These are phyloP conservation scores for Poeciliopsis turneri DNA, from an alignment of 2,797 vertebrate genomes.

Conservation along the genomic window DNA sequence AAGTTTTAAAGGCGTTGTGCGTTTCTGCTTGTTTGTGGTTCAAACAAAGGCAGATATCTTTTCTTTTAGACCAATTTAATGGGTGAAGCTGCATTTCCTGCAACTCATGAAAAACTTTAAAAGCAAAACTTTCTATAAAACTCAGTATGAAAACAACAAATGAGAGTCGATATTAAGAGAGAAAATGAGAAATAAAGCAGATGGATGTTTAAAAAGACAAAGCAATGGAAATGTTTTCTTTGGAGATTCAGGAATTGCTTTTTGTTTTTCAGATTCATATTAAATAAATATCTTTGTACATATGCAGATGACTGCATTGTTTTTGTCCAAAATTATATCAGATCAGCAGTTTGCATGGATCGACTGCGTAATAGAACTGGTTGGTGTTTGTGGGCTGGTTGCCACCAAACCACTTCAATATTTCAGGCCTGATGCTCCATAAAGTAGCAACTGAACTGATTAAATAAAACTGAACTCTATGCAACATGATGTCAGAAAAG, in stretches of 20 bases:
- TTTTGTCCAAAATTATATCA: constrained; percentile 5
- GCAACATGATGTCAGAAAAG: constrained; percentile 29
- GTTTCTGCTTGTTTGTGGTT: not conserved
- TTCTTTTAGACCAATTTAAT: not conserved
- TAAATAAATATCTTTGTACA: not conserved
- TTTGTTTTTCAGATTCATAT: not conserved
- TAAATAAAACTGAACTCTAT: constrained; percentile 8
- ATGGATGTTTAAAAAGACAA: constrained; percentile 13
- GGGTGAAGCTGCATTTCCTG: not conserved
- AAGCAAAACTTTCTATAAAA: not conserved
- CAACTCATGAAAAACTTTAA: not conserved
- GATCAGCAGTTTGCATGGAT: not conserved
- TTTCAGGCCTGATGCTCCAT: not conserved
- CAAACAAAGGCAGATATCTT: not conserved
- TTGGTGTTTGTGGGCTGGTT: not conserved
- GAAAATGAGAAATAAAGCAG: not conserved
- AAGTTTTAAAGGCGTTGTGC: not conserved
- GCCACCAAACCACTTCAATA: no score
- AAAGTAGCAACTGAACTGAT: not conserved
- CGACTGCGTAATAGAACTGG: not conserved
- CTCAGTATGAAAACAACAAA: not conserved
- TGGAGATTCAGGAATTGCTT: constrained; percentile 1
- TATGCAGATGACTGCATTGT: constrained; percentile 14
- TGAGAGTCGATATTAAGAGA: not conserved
- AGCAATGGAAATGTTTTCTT: constrained; percentile 23